Conservation (phyloP, 2,113 vertebrate species). For the Nannospalax galili region DNA sequence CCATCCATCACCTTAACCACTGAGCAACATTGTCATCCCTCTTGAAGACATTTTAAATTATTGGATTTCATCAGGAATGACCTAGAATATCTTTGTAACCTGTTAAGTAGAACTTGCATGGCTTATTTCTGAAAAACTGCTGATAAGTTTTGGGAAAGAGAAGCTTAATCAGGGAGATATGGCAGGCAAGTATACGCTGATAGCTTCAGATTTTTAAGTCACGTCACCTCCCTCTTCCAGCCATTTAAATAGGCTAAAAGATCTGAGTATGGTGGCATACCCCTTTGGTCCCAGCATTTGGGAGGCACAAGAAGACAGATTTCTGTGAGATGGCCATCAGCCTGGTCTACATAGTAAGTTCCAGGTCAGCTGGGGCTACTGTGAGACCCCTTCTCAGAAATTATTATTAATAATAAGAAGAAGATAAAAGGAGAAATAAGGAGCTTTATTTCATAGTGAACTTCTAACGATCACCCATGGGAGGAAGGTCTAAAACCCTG, state of each 20-base stretch:
- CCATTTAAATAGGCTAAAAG: neutral
- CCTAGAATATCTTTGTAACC: neutral
- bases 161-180: neutral
- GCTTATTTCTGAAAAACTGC: neutral
- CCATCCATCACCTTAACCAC: too few species aligned
- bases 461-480: neutral
- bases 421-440: neutral
- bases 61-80: neutral
- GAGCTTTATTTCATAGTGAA: neutral
- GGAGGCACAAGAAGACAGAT: too few species aligned
- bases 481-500: too few species aligned
- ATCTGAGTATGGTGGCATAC: too few species aligned
- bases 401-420: too few species aligned
- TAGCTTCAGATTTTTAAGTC: neutral
- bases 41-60: neutral
- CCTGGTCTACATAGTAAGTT: too few species aligned
- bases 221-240: accelerated
- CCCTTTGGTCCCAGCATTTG: too few species aligned
- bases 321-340: too few species aligned
- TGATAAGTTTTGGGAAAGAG: neutral
- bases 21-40: neutral
- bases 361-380: too few species aligned
- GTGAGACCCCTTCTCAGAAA: too few species aligned
- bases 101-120: neutral
- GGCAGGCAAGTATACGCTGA: accelerated